Percentiles rank a stretch among this genome's conserved stretches.
phyloP scores from a whole-genome alignment of 2,888 invertebrate genomes.

The Cephalotes varians region DNA sequence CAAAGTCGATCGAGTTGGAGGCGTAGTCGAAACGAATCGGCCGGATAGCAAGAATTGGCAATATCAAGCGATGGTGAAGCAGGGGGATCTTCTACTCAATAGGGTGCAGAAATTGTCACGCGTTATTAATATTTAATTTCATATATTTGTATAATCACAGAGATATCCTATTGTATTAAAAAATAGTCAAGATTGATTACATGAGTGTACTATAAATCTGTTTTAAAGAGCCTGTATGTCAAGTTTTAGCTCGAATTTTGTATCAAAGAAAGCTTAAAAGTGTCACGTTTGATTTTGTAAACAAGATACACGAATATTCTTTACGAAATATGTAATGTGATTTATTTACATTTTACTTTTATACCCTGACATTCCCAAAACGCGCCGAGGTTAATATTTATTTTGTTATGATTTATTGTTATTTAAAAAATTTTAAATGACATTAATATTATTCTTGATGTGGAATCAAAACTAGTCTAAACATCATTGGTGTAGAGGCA shows the following conservation, averaged over 20 bases:
- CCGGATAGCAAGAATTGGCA: slow-evolving; percentile 96
- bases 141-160: slow-evolving; percentile 26
- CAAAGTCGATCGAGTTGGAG: slow-evolving; percentile 98
- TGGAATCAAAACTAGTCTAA: too few relatives aligned
- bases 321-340: not conserved
- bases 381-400: not conserved
- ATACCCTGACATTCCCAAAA: not conserved
- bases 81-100: slow-evolving; percentile 98
- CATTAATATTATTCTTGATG: not conserved
- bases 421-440: not conserved
- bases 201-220: not conserved
- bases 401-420: not conserved
- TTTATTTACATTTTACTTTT: not conserved
- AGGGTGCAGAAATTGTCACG: slow-evolving; percentile 99
- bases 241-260: slow-evolving; percentile 56
- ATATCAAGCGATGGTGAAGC: slow-evolving; percentile 99
- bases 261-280: slow-evolving; percentile 54
- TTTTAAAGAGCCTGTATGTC: slow-evolving; percentile 22
- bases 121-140: slow-evolving; percentile 97
- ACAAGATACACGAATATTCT: slow-evolving; percentile 63
- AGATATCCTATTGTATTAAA: slow-evolving; percentile 14
- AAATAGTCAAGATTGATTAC: not conserved
- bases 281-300: slow-evolving; percentile 66
- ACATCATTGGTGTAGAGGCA: not conserved
- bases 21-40: slow-evolving; percentile 97